A percentile compares a stretch with the other conserved stretches of the same genome.
These are phyloP conservation scores for Dermolepida albohirtum DNA, from an alignment of 2,888 invertebrate genomes.

Conservation along the genomic window DNA sequence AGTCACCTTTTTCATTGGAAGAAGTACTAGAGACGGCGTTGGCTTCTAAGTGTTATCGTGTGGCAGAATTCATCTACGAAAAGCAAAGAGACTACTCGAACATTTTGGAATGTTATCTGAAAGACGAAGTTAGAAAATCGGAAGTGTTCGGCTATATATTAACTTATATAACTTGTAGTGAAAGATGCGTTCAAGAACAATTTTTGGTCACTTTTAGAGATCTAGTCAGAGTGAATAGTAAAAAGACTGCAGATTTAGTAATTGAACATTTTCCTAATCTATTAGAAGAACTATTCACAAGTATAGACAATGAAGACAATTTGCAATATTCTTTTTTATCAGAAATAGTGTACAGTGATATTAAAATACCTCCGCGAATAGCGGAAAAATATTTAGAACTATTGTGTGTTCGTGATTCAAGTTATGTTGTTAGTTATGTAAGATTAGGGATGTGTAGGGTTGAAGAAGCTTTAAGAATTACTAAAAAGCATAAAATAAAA, in stretches of 20 bases:
- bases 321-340: constrained; percentile 71
- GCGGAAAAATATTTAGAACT: constrained; percentile 73
- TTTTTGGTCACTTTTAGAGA: constrained; percentile 65
- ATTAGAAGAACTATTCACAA: constrained; percentile 64
- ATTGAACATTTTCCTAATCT: constrained; percentile 68
- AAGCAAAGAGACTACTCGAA: constrained; percentile 70
- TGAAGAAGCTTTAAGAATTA: constrained; percentile 74
- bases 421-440: constrained; percentile 69
- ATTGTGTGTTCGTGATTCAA: constrained; percentile 71
- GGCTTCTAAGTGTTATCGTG: constrained; percentile 76
- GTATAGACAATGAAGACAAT: constrained; percentile 64
- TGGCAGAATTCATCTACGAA: constrained; percentile 78
- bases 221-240: constrained; percentile 71
- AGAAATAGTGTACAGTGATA: constrained; percentile 65
- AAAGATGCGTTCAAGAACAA: constrained; percentile 66
- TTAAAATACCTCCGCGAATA: constrained; percentile 65
- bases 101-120: constrained; percentile 76
- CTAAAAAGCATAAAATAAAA: constrained; percentile 71
- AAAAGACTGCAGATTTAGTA: constrained; percentile 73
- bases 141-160: constrained; percentile 73
- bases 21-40: constrained; percentile 73
- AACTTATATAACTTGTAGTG: constrained; percentile 63
- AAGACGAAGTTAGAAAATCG: constrained; percentile 71
- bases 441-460: constrained; percentile 70
- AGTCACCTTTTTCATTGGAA: constrained; percentile 70